These are phyloP conservation scores for Arrhamphus sclerolepis DNA, from an alignment of 2,797 vertebrate genomes.

Conservation along the genomic window DNA sequence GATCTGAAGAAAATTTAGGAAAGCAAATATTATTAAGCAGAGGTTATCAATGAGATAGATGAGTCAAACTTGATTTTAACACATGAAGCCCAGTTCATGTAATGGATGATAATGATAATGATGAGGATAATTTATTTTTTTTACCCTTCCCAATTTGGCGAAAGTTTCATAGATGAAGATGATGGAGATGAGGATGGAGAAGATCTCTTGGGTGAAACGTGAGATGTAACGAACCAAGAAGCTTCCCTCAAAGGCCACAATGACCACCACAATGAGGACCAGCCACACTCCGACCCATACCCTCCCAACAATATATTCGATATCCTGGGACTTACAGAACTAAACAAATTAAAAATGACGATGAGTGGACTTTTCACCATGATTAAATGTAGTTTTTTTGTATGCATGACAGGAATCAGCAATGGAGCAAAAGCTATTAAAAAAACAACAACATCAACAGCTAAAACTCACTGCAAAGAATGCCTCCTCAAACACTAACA, in stretches of 20 bases:
- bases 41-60: neutral
- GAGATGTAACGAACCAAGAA: slow-evolving; percentile 96
- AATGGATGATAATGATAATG: neutral
- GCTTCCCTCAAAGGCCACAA: slow-evolving; percentile 94
- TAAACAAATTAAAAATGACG: slow-evolving; percentile 52
- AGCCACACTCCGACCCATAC: slow-evolving; percentile 97
- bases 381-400: neutral
- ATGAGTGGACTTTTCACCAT: slow-evolving; percentile 5
- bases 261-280: slow-evolving; percentile 88
- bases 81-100: neutral
- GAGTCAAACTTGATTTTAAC: neutral
- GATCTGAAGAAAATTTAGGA: slow-evolving; percentile 74
- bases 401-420: neutral
- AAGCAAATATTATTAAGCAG: neutral
- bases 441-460: neutral
- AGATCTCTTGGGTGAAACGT: slow-evolving; percentile 98
- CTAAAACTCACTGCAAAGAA: slow-evolving; percentile 84
- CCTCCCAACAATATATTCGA: slow-evolving; percentile 93
- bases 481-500: slow-evolving; percentile 96
- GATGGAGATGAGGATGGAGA: slow-evolving; percentile 98
- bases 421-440: neutral
- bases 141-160: slow-evolving; percentile 88
- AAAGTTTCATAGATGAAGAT: slow-evolving; percentile 99
- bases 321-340: slow-evolving; percentile 83
- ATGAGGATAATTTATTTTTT: slow-evolving; percentile 22